Conservation (phyloP, 2,113 vertebrate genomes). For the Capreolus pygargus region DNA sequence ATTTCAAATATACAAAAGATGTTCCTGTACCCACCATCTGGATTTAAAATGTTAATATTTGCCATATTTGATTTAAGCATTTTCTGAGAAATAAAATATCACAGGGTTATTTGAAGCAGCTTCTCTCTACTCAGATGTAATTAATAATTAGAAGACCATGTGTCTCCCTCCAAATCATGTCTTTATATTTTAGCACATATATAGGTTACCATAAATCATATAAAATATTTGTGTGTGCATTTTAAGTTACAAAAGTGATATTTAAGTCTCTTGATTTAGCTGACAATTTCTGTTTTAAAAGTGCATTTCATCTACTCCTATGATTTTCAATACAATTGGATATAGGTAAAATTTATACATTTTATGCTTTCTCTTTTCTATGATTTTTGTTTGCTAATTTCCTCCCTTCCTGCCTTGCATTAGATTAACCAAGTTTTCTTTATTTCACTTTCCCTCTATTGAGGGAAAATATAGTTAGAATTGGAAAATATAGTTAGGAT, state of each 20-base stretch:
- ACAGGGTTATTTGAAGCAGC: background rate
- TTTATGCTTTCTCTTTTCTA: background rate
- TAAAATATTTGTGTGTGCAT: background rate
- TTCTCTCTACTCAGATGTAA: background rate
- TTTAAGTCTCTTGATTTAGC: background rate
- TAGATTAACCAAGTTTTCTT: background rate
- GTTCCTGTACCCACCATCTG: background rate
- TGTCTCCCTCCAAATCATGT: background rate
- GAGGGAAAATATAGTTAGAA: background rate
- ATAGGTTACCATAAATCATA: background rate
- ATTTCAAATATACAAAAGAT: background rate
- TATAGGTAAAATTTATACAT: background rate
- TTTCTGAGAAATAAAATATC: background rate
- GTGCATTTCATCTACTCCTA: background rate
- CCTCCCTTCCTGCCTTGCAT: background rate
- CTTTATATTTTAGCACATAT: background rate
- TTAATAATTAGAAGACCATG: background rate
- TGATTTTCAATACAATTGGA: background rate
- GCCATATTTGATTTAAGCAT: background rate
- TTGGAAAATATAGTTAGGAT: background rate
- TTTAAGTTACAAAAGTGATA: background rate
- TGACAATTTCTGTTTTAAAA: background rate
- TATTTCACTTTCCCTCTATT: background rate
- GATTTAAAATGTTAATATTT: background rate
- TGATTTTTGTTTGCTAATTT: background rate